These are phyloP conservation scores for Struthio camelus DNA, from an alignment of 2,113 vertebrate species.

Conservation along the genomic window DNA sequence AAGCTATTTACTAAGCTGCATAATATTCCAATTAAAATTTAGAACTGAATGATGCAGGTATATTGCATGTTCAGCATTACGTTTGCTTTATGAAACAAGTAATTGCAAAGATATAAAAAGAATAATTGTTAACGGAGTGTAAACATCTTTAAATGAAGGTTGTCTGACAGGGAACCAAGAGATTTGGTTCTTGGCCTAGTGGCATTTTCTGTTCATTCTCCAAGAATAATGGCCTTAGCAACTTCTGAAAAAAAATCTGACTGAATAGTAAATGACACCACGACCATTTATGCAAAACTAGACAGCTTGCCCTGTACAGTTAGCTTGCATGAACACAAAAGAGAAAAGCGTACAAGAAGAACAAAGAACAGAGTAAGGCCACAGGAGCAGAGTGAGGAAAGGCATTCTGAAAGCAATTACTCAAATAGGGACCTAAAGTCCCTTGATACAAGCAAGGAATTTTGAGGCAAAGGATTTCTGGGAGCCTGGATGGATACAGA, in stretches of 20 bases:
- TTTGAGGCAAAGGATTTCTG: neutral
- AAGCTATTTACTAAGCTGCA: neutral
- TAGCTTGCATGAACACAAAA: neutral
- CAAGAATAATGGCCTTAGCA: neutral
- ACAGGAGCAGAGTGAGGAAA: neutral
- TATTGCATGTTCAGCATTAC: neutral
- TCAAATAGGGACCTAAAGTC: neutral
- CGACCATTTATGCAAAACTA: neutral
- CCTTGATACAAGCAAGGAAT: neutral
- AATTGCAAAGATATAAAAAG: neutral
- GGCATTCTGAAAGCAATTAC: neutral
- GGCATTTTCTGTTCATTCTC: neutral
- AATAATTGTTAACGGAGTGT: neutral
- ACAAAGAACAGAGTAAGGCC: neutral
- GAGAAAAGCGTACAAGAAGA: neutral
- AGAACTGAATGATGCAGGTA: fast-evolving
- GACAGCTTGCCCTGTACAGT: neutral
- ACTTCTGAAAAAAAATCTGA: neutral
- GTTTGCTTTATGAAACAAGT: neutral
- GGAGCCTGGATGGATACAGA: neutral
- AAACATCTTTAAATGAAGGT: neutral
- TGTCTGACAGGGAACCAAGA: neutral
- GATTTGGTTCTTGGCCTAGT: neutral
- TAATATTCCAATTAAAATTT: neutral
- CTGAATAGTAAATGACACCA: neutral